Percentiles rank a stretch among this genome's conserved stretches.
These are phyloP conservation scores for Tapirus terrestris DNA, from an alignment of 2,113 vertebrate species.

Conservation along the genomic window DNA sequence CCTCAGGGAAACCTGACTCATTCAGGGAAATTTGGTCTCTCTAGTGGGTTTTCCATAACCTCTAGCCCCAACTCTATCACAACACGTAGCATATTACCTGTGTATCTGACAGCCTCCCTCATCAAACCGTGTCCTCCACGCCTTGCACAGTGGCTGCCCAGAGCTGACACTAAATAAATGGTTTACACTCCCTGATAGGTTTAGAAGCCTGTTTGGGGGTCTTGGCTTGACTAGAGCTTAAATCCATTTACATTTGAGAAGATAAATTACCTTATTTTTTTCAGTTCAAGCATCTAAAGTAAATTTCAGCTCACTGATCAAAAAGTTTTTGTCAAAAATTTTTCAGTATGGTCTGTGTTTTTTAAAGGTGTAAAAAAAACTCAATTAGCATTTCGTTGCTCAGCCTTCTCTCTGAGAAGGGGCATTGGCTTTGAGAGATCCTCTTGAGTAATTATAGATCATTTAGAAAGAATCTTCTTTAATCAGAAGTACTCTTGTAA, in stretches of 20 bases:
- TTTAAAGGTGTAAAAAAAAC: constrained; percentile 9
- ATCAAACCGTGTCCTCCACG: not conserved
- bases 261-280: constrained; percentile 32
- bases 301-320: constrained; percentile 38
- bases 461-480: constrained; percentile 3
- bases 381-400: not conserved
- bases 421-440: not conserved
- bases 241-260: constrained; percentile 17
- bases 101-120: not conserved
- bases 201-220: not conserved
- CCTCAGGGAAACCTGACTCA: not conserved
- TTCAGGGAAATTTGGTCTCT: not conserved
- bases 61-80: not conserved
- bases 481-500: constrained; percentile 40
- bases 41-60: not conserved
- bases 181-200: not conserved
- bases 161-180: not conserved
- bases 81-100: not conserved
- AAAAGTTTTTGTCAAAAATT: not conserved
- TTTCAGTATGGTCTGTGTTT: not conserved
- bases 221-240: constrained; percentile 7
- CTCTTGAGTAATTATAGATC: constrained; percentile 35
- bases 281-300: not conserved
- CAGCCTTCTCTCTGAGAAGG: not conserved
- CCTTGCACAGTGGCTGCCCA: not conserved